Evolutionary conservation across 37 sponge, comb jelly and placozoan species (phyloP).

Genomic region (Mnemiopsis leidyi): DNA sequence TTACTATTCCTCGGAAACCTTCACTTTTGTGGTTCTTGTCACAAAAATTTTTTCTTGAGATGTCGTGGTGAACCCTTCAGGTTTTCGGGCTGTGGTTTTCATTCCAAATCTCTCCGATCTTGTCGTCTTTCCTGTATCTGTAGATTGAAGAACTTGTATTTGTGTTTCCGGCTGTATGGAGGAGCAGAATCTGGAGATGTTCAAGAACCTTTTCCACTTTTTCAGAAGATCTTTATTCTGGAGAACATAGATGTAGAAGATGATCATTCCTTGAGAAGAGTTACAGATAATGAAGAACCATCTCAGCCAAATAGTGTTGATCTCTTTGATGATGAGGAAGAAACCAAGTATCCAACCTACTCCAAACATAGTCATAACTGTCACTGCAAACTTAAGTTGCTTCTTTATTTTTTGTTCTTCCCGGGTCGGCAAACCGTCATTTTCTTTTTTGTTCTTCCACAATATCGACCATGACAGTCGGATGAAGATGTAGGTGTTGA

Average conservation of each 20-base stretch:
- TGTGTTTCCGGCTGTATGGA: too few relatives aligned
- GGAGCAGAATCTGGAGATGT: too few relatives aligned
- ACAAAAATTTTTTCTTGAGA: too few relatives aligned
- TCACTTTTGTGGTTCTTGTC: too few relatives aligned
- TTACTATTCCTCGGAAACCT: too few relatives aligned
- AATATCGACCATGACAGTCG: neutral
- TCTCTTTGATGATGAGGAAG: neutral
- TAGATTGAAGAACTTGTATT: too few relatives aligned
- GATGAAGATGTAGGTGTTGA: conserved; percentile 55
- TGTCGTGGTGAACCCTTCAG: too few relatives aligned
- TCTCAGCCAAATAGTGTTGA: neutral
- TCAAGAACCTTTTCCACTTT: neutral
- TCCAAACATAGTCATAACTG: conserved; percentile 13
- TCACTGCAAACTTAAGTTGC: conserved; percentile 12
- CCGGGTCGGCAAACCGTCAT: neutral
- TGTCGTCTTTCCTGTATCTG: too few relatives aligned
- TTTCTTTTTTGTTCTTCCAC: neutral
- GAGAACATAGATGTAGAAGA: neutral
- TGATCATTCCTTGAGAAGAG: neutral
- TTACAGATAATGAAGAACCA: neutral
- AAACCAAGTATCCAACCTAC: conserved; percentile 22
- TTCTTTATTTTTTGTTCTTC: neutral
- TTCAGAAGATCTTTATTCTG: neutral
- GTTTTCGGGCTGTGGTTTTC: too few relatives aligned
- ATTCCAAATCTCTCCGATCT: too few relatives aligned